Base-by-base conservation (phyloP, 92 coral and sea anemone species). In the Actinernus sp. region DNA sequence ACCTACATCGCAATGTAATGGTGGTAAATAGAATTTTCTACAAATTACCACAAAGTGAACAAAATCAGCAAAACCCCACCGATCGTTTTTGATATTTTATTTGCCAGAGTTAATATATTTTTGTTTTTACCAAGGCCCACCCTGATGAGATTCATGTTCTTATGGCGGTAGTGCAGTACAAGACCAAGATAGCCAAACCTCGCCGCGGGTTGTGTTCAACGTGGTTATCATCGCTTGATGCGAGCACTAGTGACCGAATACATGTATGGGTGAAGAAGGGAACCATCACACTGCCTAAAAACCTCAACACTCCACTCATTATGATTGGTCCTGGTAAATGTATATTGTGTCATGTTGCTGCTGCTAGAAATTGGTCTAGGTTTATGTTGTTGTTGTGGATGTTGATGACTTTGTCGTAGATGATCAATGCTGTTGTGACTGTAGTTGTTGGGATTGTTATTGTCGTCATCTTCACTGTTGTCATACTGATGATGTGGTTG, bases 301-400 rank as follows among this genome's bases (percentile, higher is more conserved):
- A 65, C 30, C 47, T 46, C 13, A 85, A 76, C 13, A 72, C 68
- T 28, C 99, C 99, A 3, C 71, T 85, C 24, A 50, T 95, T 26
- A 90, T 95, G 99, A 84, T 95, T 23, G 99, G 99, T 39, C 99
- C 97, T 64, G 98, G 98, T 93, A 68, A 37, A 65, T 36, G 1
- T 1, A 17, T 26, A 36, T 25, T 30, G 30, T 36, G 45, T 14
- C 33, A 14, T 21, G 4, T 2, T 55, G 55, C 22, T 49, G 55
- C 8, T n/a, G n/a, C n/a, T n/a, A n/a, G n/a, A n/a, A 21, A 17
- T 2, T 49, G 25, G 24, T 19, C 5, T 21, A 21, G 55, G 8
- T 19, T 17, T 27, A 49, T 49, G 55, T 21, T 49, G 55, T 27
- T 49, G 24, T 1, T 49, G 25, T 21, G 22, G 55, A 49, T 49